Percentiles rank a stretch among this genome's conserved stretches.
phyloP scores from a whole-genome alignment of 2,113 vertebrate species.

The Elephas maximus region DNA sequence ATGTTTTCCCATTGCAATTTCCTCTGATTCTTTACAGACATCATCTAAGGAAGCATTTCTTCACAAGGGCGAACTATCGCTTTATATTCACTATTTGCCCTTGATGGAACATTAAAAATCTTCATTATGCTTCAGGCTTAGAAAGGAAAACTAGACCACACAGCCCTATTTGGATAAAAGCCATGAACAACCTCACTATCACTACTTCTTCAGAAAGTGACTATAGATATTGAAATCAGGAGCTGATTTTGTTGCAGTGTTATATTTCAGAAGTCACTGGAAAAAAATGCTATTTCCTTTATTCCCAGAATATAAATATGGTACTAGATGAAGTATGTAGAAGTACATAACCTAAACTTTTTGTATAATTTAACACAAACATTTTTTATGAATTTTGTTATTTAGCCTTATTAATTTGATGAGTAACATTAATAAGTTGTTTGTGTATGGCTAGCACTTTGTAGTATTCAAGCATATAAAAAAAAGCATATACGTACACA shows the following conservation, averaged over 20 bases:
- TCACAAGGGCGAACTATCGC: constrained; percentile 6
- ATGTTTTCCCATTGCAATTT: constrained; percentile 6
- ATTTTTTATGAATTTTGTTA: neutral
- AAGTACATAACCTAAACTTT: neutral
- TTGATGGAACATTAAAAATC: constrained; percentile 38
- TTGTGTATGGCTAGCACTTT: neutral
- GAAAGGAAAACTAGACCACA: constrained; percentile 12
- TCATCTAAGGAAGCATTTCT: constrained; percentile 21
- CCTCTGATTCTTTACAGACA: constrained; percentile 44
- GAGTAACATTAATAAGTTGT: neutral
- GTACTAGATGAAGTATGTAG: neutral
- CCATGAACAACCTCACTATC: neutral
- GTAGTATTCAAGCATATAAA: neutral
- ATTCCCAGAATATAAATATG: neutral
- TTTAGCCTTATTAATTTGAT: neutral
- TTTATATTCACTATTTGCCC: constrained; percentile 59
- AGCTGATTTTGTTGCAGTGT: neutral
- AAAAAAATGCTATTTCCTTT: neutral
- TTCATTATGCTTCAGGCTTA: constrained; percentile 21
- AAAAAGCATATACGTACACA: neutral
- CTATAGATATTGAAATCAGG: neutral
- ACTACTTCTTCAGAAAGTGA: neutral
- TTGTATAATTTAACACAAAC: neutral
- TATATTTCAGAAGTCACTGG: neutral
- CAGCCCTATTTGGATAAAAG: neutral